Percentiles rank a stretch among this genome's conserved stretches.
Evolutionary conservation across 2,113 vertebrate species (phyloP).

Genomic region (Passer montanus): DNA sequence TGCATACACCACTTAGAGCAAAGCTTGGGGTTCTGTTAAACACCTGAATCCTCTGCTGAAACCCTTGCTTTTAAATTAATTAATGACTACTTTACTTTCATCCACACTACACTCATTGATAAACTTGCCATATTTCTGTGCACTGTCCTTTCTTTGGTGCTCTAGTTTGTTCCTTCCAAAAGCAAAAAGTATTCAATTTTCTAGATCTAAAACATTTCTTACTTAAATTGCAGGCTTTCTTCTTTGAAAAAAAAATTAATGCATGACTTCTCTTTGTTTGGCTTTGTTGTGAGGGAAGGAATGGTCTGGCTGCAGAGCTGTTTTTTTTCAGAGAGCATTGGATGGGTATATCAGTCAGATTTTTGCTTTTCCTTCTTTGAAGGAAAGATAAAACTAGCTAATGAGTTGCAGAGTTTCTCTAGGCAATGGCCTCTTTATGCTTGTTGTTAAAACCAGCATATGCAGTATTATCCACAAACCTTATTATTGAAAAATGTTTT

Average conservation of each 20-base stretch:
- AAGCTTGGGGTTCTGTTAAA: background rate
- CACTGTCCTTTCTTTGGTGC: background rate
- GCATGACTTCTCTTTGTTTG: background rate
- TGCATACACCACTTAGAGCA: background rate
- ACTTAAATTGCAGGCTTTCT: background rate
- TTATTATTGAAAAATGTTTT: background rate
- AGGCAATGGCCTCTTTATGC: background rate
- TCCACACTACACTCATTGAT: background rate
- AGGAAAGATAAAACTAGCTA: slow-evolving; percentile 2
- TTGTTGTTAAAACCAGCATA: background rate
- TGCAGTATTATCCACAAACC: background rate
- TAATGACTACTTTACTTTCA: background rate
- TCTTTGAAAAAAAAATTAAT: background rate
- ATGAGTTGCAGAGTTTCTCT: background rate
- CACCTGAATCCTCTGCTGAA: background rate
- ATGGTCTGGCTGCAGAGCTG: background rate
- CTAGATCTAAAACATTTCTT: background rate
- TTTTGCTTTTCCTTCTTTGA: background rate
- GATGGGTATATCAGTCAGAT: background rate
- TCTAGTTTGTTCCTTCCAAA: background rate
- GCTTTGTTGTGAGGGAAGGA: background rate
- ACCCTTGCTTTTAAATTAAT: background rate
- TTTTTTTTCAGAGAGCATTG: background rate
- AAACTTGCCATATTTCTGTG: background rate
- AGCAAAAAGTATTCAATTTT: background rate